These are phyloP conservation scores for Danio rerio DNA, from an alignment of 2,113 vertebrate species.

Conservation along the genomic window GRCz12tu NC_133180.1:36478501-36479000, in stretches of 20 bases:
- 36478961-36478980: slow-evolving; percentile 74
- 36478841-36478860: slow-evolving; percentile 74
- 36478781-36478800: slow-evolving; percentile 83
- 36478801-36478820: slow-evolving; percentile 82
- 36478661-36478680: too few species aligned
- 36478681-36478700: too few species aligned
- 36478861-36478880: slow-evolving; percentile 64
- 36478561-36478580: slow-evolving; percentile 87
- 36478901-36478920: slow-evolving; percentile 78
- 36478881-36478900: slow-evolving; percentile 68
- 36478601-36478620: not conserved
- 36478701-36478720: too few species aligned
- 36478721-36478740: not conserved
- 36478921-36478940: slow-evolving; percentile 79
- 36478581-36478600: slow-evolving; percentile 87
- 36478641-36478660: too few species aligned
- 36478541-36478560: slow-evolving; percentile 84
- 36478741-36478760: not conserved
- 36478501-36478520: slow-evolving; percentile 79
- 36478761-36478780: not conserved
- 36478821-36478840: slow-evolving; percentile 78
- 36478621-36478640: not conserved
- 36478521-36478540: slow-evolving; percentile 86
- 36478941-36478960: slow-evolving; percentile 81
- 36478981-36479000: slow-evolving; percentile 82